These are phyloP conservation scores for Phasianus colchicus DNA, from an alignment of 2,113 vertebrate species.

Conservation along the genomic window DNA sequence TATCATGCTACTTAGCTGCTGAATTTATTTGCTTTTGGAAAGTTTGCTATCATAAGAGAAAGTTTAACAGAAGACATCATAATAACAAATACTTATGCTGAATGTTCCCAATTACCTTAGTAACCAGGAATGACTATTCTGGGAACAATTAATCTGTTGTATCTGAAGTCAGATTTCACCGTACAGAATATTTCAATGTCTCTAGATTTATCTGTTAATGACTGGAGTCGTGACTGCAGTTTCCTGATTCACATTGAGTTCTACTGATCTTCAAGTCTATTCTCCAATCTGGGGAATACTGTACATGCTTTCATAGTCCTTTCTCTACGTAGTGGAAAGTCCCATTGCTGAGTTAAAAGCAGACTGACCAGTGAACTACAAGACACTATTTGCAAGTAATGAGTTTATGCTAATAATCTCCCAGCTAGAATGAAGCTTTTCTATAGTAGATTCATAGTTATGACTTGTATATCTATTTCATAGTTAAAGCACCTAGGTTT, in stretches of 20 bases:
- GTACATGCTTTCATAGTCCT: not conserved
- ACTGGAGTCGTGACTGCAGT: not conserved
- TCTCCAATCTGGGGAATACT: not conserved
- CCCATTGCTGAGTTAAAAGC: not conserved
- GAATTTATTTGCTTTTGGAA: not conserved
- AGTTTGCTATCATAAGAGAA: not conserved
- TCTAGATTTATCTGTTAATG: not conserved
- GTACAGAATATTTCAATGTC: not conserved
- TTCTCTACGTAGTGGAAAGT: not conserved
- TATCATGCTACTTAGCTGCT: not conserved
- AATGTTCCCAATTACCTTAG: conserved; percentile 6
- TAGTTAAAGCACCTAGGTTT: not conserved
- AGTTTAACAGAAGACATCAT: not conserved
- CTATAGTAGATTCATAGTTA: not conserved
- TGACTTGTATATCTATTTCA: not conserved
- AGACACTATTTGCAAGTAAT: not conserved
- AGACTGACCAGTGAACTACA: not conserved
- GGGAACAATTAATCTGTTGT: conserved; percentile 8
- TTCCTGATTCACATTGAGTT: not conserved
- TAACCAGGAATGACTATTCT: not conserved
- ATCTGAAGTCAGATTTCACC: not conserved
- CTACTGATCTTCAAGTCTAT: not conserved
- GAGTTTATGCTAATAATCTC: not conserved
- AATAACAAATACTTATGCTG: not conserved
- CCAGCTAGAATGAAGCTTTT: not conserved